Evolutionary conservation across 2,113 vertebrate genomes (phyloP).

Genomic region (Planiliza haematocheilus): DNA sequence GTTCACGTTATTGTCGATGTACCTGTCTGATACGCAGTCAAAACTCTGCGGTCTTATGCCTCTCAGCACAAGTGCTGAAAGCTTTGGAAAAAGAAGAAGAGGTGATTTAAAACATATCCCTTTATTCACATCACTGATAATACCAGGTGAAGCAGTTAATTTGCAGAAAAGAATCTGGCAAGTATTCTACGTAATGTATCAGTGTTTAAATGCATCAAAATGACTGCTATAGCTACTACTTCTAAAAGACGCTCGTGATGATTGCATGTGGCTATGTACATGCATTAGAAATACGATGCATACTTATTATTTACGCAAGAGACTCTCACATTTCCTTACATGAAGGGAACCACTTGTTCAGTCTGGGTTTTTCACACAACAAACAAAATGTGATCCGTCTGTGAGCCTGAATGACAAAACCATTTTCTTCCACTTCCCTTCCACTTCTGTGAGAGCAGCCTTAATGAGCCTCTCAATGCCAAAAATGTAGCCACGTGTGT

Average conservation of each 20-base stretch:
- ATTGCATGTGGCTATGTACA: conserved; percentile 21
- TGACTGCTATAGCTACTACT: conserved; percentile 28
- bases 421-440: conserved; percentile 42
- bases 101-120: conserved; percentile 50
- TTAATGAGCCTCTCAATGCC: conserved; percentile 76
- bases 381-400: conserved; percentile 44
- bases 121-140: conserved; percentile 44
- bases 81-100: conserved; percentile 46
- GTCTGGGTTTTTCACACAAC: conserved; percentile 41
- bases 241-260: conserved; percentile 33
- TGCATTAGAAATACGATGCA: conserved; percentile 55
- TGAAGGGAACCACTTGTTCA: conserved; percentile 18
- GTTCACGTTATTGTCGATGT: conserved; percentile 69
- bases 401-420: conserved; percentile 49
- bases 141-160: conserved; percentile 37
- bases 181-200: conserved; percentile 27
- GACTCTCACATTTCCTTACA: conserved; percentile 26
- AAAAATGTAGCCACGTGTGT: conserved; percentile 59
- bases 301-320: conserved; percentile 36
- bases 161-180: conserved; percentile 45
- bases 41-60: conserved; percentile 56
- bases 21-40: conserved; percentile 74
- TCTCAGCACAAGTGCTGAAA: conserved; percentile 39
- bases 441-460: conserved; percentile 42
- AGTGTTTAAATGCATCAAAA: conserved; percentile 7